Evolutionary conservation across 1,140 invertebrate species (phyloP), one percentile per base, ranked within the genome.

Genomic region (Hirudo medicinalis): DNA sequence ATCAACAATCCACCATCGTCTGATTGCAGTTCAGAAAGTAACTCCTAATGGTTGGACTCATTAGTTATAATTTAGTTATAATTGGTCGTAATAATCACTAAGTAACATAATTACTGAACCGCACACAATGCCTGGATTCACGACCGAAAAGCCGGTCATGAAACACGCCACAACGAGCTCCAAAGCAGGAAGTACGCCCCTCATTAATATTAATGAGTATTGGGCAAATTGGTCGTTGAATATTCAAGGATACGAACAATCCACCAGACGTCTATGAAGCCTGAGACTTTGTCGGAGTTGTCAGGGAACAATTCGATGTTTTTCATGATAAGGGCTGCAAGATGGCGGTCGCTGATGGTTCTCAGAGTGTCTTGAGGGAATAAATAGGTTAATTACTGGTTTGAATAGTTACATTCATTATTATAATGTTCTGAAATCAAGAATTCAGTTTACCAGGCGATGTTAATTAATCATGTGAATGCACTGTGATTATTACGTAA

Each of bases 251-350:
- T 81, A 81, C 82, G 94, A 0, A 97, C 94, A 76, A 98, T 97
- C 96, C 95, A 99, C 96, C 96, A 99, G 70, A 99, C 89, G 81
- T 99, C 96, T 78, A 99, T 97, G 77, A 92, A 92, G 3, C 96
- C 96, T 57, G 74, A 75, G 15, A 79, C 54, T 83, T 95, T 95
- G 76, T 94, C 91, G 71, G 85, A 88, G 25, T 89, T 90, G 76
- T 94, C 90, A 1, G 96, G 96, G 85, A 92, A 99, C 82, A 92
- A 91, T 79, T 94, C 93, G 71, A 98, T 94, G 66, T 94, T 94
- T 81, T 98, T 98, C 6, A 93, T 91, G 53, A 97, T 91, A 29
- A 97, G 84, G 17, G 97, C 71, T 0, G 81, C 81, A 75, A 80
- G 77, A 71, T 81, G 78, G 49, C 76, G 78, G 36, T 67, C 43